Conservation (phyloP, 1,140 invertebrate species). For the Drosophila guanche region DNA sequence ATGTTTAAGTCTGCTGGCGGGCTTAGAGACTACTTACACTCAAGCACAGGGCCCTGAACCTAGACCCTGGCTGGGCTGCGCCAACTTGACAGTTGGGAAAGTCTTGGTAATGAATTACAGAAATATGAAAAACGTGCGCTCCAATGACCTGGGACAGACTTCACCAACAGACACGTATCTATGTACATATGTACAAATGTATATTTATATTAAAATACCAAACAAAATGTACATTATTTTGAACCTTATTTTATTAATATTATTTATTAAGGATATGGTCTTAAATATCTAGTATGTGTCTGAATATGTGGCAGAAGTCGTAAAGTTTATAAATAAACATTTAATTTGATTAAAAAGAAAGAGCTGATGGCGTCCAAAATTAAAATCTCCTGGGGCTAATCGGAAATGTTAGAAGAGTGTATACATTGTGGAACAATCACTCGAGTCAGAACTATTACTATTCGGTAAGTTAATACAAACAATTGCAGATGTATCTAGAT, state of each 20-base stretch:
- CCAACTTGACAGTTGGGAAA: conserved; percentile 39
- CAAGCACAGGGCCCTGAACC: neutral
- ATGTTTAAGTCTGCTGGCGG: conserved; percentile 29
- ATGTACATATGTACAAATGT: too few species aligned
- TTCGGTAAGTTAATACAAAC: too few species aligned
- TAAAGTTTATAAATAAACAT: conserved; percentile 69
- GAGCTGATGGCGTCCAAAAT: neutral
- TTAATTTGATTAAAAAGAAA: conserved; percentile 54
- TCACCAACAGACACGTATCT: conserved; percentile 20
- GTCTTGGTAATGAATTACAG: conserved; percentile 51
- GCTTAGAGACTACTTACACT: neutral
- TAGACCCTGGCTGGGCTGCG: neutral
- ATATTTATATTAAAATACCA: conserved; percentile 18
- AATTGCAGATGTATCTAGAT: too few species aligned
- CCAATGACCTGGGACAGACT: conserved; percentile 5
- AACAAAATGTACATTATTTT: conserved; percentile 54
- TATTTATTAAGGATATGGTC: conserved; percentile 30
- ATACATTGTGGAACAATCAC: neutral
- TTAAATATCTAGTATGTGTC: conserved; percentile 12
- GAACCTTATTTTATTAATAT: conserved; percentile 57
- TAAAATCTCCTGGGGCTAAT: too few species aligned
- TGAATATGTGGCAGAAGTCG: conserved; percentile 24
- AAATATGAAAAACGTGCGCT: conserved; percentile 57
- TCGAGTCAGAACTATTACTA: too few species aligned
- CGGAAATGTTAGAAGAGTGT: neutral